Base-by-base conservation (phyloP, 1,140 invertebrate species). In the Drosophila carrolli region DNA sequence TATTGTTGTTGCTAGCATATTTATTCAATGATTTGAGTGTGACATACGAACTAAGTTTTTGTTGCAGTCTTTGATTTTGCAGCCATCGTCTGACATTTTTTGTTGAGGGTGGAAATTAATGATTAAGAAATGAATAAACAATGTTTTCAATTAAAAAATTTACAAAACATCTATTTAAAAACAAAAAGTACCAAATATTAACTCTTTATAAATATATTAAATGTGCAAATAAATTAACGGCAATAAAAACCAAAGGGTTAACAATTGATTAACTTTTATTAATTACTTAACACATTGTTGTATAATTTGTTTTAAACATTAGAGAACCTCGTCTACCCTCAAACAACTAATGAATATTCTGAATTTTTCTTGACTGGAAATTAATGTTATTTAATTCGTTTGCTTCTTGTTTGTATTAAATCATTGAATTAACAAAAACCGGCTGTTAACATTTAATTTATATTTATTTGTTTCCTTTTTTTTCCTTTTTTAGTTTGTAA, bases 1-100 rank as follows among this genome's bases (percentile, higher is more conserved):
- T 43, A 41, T 37, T 46, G 13, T 44, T 41, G 27, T 61, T 75
- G 50, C 51, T 47, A 48, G 62, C 67, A 74, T 59, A 61, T 72
- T 58, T 37, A 38, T 76, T 76, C 14, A 61, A 50, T 50, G 43
- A 58, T 50, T 60, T 54, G 16, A 53, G 58, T 54, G 44, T 27
- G 14, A 46, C 11, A 40, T 13, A 5, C 38, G 35, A 50, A 29
- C 14, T 35, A 8, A 35, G 8, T 51, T 51, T 32, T 13, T 32
- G 16, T 19, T 63, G 50, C 38, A 66, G 19, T 41, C 19, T 54
- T 11, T 37, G 9, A 29, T 38, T 29, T 58, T n/a, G 0, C 9
- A 46, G 51, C 16, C 38, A 51, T 29, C 35, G 16, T 29, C 11
- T 14, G 0, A 40, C 11, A 5, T 29, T 16, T 9, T 51, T 9